phyloP scores from a whole-genome alignment of 2,888 invertebrate species.

The Phytoseiulus persimilis region DNA sequence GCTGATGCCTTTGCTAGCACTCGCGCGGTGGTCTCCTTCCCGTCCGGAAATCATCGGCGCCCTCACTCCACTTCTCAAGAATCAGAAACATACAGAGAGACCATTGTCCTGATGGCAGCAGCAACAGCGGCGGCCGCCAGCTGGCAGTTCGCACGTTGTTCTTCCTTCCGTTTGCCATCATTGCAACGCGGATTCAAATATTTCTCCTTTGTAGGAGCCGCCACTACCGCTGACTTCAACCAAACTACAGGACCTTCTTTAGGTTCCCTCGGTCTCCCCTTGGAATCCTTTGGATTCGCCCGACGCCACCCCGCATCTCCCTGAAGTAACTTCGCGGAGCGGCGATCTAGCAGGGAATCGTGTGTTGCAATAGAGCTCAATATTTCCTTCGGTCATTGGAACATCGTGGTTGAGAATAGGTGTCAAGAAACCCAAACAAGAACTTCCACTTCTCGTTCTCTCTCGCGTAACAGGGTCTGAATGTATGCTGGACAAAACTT shows the following conservation, averaged over 20 bases:
- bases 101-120: background rate
- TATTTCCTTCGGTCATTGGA: too few species aligned
- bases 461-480: too few species aligned
- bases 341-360: too few species aligned
- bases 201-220: background rate
- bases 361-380: too few species aligned
- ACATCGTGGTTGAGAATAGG: too few species aligned
- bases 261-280: background rate
- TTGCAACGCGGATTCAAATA: background rate
- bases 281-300: background rate
- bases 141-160: background rate
- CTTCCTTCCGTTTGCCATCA: slow-evolving; percentile 5
- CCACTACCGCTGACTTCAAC: background rate
- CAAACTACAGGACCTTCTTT: background rate
- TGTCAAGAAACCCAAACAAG: too few species aligned
- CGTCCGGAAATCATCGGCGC: background rate
- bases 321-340: too few species aligned
- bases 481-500: too few species aligned
- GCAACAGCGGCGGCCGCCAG: background rate
- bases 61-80: background rate
- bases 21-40: background rate
- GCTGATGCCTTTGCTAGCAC: background rate
- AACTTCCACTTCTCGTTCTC: too few species aligned
- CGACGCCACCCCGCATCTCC: too few species aligned
- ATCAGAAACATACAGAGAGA: slow-evolving; percentile 5